Evolutionary conservation across 2,797 vertebrate genomes (phyloP).

Genomic region (Gorsachius magnificus): DNA sequence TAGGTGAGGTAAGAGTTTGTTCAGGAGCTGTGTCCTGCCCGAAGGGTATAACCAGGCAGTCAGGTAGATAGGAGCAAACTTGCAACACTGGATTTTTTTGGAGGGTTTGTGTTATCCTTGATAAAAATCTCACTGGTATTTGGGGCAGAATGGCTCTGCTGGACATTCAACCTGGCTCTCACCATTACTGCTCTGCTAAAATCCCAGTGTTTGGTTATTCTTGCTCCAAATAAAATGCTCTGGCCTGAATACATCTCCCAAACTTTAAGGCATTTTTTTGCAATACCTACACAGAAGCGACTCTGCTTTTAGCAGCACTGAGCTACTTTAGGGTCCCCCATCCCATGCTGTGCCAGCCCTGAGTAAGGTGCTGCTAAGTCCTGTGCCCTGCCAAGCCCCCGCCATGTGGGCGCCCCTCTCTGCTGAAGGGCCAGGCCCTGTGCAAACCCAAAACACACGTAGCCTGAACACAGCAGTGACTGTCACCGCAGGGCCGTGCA

Average conservation of each 20-base stretch:
- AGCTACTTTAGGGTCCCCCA: neutral
- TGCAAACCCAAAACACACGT: neutral
- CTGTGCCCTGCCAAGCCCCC: neutral
- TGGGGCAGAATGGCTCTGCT: neutral
- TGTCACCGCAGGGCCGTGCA: accelerated
- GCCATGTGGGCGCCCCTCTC: neutral
- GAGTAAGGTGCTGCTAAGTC: neutral
- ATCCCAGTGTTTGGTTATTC: neutral
- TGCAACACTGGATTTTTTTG: slow-evolving; percentile 40
- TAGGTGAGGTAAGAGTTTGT: slow-evolving; percentile 3
- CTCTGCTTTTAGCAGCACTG: neutral
- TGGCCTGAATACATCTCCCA: neutral
- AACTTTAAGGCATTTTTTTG: neutral
- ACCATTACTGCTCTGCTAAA: neutral
- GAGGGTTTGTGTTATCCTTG: neutral
- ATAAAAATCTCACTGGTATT: slow-evolving; percentile 51
- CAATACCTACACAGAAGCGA: neutral
- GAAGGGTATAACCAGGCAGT: neutral
- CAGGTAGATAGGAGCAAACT: slow-evolving; percentile 22
- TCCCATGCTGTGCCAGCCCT: neutral
- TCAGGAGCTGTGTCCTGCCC: neutral
- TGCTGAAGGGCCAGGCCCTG: neutral
- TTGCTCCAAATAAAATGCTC: neutral
- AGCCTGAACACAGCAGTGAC: neutral
- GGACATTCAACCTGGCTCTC: neutral